Base-by-base conservation (phyloP, 2,888 invertebrate genomes). In the Ecliptopera silaceata region DNA sequence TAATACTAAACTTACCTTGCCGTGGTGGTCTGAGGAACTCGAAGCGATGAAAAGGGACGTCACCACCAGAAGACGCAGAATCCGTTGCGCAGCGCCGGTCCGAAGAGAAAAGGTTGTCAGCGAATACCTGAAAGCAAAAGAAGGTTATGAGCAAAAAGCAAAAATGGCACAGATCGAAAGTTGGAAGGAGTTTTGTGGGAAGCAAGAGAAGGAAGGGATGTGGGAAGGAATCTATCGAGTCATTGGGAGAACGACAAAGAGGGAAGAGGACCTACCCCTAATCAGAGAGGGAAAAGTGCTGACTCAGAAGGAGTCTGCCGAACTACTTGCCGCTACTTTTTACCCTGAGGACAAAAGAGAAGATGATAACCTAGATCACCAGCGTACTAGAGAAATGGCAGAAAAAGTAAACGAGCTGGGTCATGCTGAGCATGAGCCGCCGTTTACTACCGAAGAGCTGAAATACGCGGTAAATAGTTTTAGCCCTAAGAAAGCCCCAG, bases 401-500 rank as follows among this genome's bases (percentile, higher is more conserved):
- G 32, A 20, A 12, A 2, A 6, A 6, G 54, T 53, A 52, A 61
- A 63, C 39, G 53, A n/a, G 11, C 4, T 11, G 32, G 32, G 4
- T 32, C 32, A 32, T 32, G 32, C 11, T 32, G 32, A 32, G 2
- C 32, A 32, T 32, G 32, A 32, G 4, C 32, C 32, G n/a, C 32
- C 32, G 32, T 68, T 65, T 41, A 64, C 65, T 0, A 13, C 13
- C 5, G 4, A 32, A 2, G 64, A 67, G 29, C 55, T 64, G 1
- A 44, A 6, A 17, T 3, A 10, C 4, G 49, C 55, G 2, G 17
- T 45, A 17, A 10, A 12, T 0, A 39, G 43, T 1, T 64, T 64
- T 11, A 62, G 57, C 32, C 61, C 60, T 2, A 67, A 64, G 36
- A 67, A 64, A 42, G 65, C 65, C 56, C 68, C 68, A 5, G 53